These are phyloP conservation scores for Sebastes elongatus DNA, from an alignment of 2,797 vertebrate genomes.

Conservation along the genomic window DNA sequence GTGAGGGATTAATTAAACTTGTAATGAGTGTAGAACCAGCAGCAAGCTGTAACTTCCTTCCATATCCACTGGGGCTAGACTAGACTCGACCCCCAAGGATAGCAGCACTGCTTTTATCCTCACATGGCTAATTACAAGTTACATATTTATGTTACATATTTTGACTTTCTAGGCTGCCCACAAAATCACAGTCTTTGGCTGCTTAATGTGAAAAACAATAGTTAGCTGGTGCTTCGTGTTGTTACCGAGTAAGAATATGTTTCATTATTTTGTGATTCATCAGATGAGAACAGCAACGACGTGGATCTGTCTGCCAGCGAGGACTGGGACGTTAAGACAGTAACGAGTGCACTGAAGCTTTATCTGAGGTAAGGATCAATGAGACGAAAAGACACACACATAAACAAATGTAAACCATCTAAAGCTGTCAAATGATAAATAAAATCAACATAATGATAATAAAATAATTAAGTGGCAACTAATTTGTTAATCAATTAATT, in stretches of 20 bases:
- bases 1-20: constrained; percentile 80
- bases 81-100: constrained; percentile 49
- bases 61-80: constrained; percentile 56
- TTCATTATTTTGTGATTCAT: constrained; percentile 44
- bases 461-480: too few species aligned
- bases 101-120: constrained; percentile 68
- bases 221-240: background rate
- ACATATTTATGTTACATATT: constrained; percentile 72
- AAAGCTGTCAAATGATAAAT: background rate
- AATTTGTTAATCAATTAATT: too few species aligned
- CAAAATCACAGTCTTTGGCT: background rate
- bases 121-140: constrained; percentile 71
- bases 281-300: constrained; percentile 92
- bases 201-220: background rate
- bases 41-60: constrained; percentile 63
- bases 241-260: background rate
- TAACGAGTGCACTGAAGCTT: constrained; percentile 95
- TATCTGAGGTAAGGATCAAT: constrained; percentile 88
- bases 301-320: constrained; percentile 88
- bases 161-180: constrained; percentile 39
- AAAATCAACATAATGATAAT: too few species aligned
- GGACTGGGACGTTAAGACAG: constrained; percentile 97
- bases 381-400: background rate
- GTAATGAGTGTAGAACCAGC: constrained; percentile 74
- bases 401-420: background rate